A percentile compares a stretch with the other conserved stretches of the same genome.
These are phyloP conservation scores for Electrona antarctica DNA, from an alignment of 2,113 vertebrate species.

Conservation along the genomic window DNA sequence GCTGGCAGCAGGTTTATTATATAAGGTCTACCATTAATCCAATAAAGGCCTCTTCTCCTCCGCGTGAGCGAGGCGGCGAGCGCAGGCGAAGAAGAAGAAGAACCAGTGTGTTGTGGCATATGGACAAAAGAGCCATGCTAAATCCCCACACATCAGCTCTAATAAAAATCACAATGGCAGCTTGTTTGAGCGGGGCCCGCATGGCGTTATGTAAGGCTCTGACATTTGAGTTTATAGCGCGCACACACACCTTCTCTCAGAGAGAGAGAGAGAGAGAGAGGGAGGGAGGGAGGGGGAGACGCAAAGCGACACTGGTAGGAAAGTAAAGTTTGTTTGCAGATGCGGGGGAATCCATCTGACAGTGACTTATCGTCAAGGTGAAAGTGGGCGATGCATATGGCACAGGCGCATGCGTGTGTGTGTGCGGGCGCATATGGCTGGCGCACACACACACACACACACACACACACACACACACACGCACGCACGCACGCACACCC, in stretches of 20 bases:
- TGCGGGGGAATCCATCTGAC: conserved; percentile 22
- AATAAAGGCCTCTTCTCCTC: conserved; percentile 13
- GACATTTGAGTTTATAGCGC: conserved; percentile 54
- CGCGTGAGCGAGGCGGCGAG: background rate
- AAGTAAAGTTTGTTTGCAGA: conserved; percentile 12
- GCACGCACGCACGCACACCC: background rate
- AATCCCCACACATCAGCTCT: conserved; percentile 35
- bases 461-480: background rate
- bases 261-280: conserved; percentile 1
- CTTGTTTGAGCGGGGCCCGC: conserved; percentile 30
- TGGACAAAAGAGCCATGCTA: conserved; percentile 17
- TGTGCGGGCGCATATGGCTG: no score
- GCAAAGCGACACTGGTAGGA: background rate
- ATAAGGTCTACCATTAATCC: conserved; percentile 8
- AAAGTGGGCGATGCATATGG: background rate
- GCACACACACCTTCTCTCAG: conserved; percentile 35
- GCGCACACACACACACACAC: background rate
- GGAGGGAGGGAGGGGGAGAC: background rate
- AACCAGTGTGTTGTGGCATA: background rate
- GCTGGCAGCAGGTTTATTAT: background rate
- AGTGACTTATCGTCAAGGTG: background rate
- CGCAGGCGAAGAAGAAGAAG: conserved; percentile 4
- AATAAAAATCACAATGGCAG: conserved; percentile 39
- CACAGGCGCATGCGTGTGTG: background rate
- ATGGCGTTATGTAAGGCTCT: conserved; percentile 37